Conservation (phyloP, 1,140 invertebrate genomes). For the Hyposmocoma kahamanoa region DNA sequence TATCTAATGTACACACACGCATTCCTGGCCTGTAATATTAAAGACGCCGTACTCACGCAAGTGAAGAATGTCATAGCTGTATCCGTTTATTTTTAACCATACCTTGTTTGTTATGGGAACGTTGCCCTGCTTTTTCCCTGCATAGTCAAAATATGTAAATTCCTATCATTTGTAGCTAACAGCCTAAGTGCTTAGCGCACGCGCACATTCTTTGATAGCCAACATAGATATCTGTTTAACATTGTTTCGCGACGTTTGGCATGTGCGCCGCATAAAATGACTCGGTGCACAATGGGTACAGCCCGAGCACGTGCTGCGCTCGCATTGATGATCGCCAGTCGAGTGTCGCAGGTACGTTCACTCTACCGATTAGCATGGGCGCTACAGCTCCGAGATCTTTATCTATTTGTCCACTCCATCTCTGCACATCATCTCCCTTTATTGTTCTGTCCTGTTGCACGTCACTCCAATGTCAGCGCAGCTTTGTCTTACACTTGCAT, state of each 20-base stretch:
- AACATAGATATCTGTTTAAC: too few species aligned
- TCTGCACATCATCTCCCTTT: slow-evolving; percentile 24
- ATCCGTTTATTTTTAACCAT: not conserved
- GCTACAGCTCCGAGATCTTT: slow-evolving; percentile 38
- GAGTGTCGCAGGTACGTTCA: slow-evolving; percentile 44
- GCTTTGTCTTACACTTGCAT: slow-evolving; percentile 30
- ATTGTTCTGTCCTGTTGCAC: slow-evolving; percentile 43
- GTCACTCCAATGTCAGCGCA: slow-evolving; percentile 24
- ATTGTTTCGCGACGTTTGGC: slow-evolving; percentile 54
- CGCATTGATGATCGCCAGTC: slow-evolving; percentile 43
- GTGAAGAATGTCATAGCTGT: not conserved
- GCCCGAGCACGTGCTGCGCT: slow-evolving; percentile 55
- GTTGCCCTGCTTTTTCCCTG: too few species aligned
- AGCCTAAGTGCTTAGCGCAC: too few species aligned
- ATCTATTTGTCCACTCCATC: slow-evolving; percentile 50
- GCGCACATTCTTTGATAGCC: too few species aligned
- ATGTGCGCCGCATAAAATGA: slow-evolving; percentile 55
- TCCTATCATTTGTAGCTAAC: too few species aligned
- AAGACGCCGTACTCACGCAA: too few species aligned
- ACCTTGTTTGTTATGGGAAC: too few species aligned
- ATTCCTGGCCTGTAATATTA: slow-evolving; percentile 14
- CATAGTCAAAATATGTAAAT: too few species aligned
- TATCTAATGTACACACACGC: slow-evolving; percentile 24
- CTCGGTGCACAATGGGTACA: slow-evolving; percentile 59
- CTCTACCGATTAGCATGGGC: slow-evolving; percentile 50